Base-by-base conservation (phyloP, 2,113 vertebrate genomes). In the Chaetodon auriga region DNA sequence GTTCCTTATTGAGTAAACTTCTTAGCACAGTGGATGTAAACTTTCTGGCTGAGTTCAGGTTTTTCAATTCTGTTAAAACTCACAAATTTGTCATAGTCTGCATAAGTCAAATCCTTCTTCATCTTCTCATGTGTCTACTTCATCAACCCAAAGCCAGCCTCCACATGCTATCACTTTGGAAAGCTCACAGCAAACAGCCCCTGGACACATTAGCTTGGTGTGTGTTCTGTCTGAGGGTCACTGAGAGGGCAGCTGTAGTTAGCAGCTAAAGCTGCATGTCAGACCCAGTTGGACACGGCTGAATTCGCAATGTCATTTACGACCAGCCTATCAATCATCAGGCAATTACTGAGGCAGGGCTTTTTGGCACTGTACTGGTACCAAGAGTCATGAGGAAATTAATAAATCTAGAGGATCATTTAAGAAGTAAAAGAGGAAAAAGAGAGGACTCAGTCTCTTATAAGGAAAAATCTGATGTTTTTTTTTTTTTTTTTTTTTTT, bases 281-380 rank as follows among this genome's bases (percentile, higher is more conserved):
- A 75, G 78, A 65, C 79, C 36, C 80, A n/a, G 63, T 74, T 48
- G 75, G 82, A 93, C 87, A 87, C 35, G 73, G 81, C 77, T 86
- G 87, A 89, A 88, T 83, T 90, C 41, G 53, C 85, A 75, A 61
- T 69, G 87, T 81, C 77, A 92, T 95, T 92, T 84, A 96, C 90
- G 48, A 94, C 90, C 88, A 95, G 96, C 94, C 96, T 95, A 93
- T 96, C 95, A 92, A 96, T 96, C 91, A 97, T 74, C 95, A 94
- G 96, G 94, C 96, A 95, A 2, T 96, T 96, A 93, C 95, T 91
- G 82, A 81, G 77, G 84, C 80, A 61, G 66, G 7, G 73, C 70
- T 63, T 87, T 82, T 81, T 82, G 81, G 84, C 71, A 57, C 81
- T 30, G 72, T 78, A 84, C 55, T 68, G 70, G 43, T 78, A 87